Conservation (phyloP, 2,888 invertebrate species). For the Polymixis flavicincta region DNA sequence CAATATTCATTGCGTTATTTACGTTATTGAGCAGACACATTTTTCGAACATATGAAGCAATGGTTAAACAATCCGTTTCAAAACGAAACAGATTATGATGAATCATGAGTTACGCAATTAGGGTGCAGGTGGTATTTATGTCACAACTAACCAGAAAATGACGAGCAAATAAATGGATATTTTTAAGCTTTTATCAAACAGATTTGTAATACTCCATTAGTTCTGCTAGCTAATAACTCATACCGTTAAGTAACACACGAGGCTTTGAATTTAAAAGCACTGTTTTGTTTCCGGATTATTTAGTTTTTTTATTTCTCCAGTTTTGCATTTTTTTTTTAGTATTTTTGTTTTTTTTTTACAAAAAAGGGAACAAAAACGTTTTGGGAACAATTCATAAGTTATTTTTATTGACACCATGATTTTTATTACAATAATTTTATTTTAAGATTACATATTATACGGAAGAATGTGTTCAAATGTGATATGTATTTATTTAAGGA, state of each 20-base stretch:
- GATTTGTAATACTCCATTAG: constrained; percentile 64
- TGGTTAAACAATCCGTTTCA: no score
- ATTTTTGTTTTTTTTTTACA: constrained; percentile 35
- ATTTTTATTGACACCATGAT: constrained; percentile 42
- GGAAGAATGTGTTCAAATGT: constrained; percentile 90
- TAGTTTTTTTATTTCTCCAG: constrained; percentile 1
- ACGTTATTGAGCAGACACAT: no score
- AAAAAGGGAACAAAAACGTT: constrained; percentile 74
- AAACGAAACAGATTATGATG: no score
- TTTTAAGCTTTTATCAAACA: constrained; percentile 52
- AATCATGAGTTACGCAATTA: no score
- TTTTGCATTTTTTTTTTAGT: constrained; percentile 2
- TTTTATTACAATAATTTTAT: constrained; percentile 63
- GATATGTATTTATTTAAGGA: constrained; percentile 89
- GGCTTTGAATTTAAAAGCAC: constrained; percentile 62
- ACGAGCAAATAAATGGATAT: constrained; percentile 44
- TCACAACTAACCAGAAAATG: not conserved
- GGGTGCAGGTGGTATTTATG: not conserved
- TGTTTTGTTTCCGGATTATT: constrained; percentile 20
- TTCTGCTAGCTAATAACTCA: constrained; percentile 65
- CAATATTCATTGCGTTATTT: no score
- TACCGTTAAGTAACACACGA: constrained; percentile 63
- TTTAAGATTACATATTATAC: constrained; percentile 80
- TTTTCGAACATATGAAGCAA: no score
- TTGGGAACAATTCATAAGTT: constrained; percentile 73